Evolutionary conservation across 2,888 invertebrate species (phyloP), one percentile per base, ranked within the genome.

Genomic region (Drosophila merina): DNA sequence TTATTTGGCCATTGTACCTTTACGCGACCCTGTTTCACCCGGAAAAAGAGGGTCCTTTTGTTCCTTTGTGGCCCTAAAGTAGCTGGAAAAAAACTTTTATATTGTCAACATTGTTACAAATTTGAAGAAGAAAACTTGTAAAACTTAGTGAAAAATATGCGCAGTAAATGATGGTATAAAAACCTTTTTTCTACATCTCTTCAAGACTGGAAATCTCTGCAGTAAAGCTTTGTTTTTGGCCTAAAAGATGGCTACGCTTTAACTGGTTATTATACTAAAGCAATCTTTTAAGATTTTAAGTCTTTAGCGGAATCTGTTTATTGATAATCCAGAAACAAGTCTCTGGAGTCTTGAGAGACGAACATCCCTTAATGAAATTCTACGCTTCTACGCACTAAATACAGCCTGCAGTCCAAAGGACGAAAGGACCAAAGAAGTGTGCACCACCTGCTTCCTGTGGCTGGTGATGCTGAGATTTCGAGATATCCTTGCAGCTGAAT

Each of bases 401-500:
- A 68, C 51, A 36, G 60, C 55, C 59, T 69, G 60, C 60, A 59
- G 55, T 25, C 31, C 33, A 30, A 20, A 51, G 40, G 60, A 60
- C 30, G 38, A 12, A 30, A 12, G 36, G 60, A 60, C 30, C 47
- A 12, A 30, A 12, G 36, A 30, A 31, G 51, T 49, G 60, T 55
- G 70, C 55, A 59, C 69, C 69, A 70, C 70, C 70, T 70, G 70
- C 70, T 70, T 70, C 70, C 70, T 70, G 70, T 52, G 62, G 9
- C 20, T 40, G 40, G 3, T 47, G 70, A 47, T 38, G 70, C 60
- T 52, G 68, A 45, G 64, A 49, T 50, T 68, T n/a, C 33, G 12
- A 48, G 59, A 62, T 62, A 62, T 59, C 31, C 60, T n/a, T 58
- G 60, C 60, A 62, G 60, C 60, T 62, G 60, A 62, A 58, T 31